These are phyloP conservation scores for Crocallis elinguaria DNA, from an alignment of 2,888 invertebrate genomes.

Conservation along the genomic window DNA sequence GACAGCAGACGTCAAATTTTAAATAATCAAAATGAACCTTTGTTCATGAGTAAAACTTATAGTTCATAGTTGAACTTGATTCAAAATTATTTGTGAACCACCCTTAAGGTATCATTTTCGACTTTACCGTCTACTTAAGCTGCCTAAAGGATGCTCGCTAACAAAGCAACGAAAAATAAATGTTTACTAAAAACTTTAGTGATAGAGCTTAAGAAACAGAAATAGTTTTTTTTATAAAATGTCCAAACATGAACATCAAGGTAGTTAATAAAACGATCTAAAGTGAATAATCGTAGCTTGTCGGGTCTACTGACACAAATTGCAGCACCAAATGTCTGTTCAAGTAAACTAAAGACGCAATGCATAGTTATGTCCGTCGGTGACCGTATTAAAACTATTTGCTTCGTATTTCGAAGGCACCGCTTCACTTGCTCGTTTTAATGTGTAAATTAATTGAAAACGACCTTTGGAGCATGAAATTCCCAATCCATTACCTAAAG, in stretches of 20 bases:
- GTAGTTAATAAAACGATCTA: not conserved
- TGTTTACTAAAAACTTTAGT: no score
- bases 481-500: slow-evolving; percentile 71
- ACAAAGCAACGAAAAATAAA: no score
- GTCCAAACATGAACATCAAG: not conserved
- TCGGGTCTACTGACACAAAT: slow-evolving; percentile 8
- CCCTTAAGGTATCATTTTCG: no score
- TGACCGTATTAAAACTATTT: slow-evolving; percentile 71
- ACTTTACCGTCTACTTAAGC: no score
- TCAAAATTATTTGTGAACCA: no score
- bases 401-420: slow-evolving; percentile 58
- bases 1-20: no score
- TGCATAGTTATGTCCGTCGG: slow-evolving; percentile 45
- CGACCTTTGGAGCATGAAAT: slow-evolving; percentile 75
- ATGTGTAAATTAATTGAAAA: slow-evolving; percentile 80
- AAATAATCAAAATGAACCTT: no score
- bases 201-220: no score
- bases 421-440: slow-evolving; percentile 67
- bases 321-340: slow-evolving; percentile 15
- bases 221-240: not conserved
- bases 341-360: slow-evolving; percentile 28
- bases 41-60: no score
- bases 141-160: no score
- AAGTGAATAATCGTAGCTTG: not conserved
- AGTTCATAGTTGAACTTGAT: no score